Base-by-base conservation (phyloP, 2,888 invertebrate species). In the Pristionchus fissidentatus region DNA sequence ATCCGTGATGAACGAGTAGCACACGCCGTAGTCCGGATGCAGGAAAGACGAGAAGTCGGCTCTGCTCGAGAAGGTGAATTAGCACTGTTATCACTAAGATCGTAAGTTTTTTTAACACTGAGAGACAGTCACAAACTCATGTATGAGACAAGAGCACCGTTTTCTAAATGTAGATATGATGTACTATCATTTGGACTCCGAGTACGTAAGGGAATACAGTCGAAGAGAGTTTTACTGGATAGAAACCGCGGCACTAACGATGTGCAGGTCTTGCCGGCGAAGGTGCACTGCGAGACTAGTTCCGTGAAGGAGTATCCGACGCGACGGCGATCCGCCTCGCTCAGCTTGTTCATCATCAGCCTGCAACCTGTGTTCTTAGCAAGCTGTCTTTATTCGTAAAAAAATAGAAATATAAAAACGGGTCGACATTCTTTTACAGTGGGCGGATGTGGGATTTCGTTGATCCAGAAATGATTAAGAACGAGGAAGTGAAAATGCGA, bases 1-100 rank as follows among this genome's bases (percentile, higher is more conserved):
- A 0, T 55, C 41, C 19, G 26, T 60, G 2, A 19, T 15, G 57
- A 79, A 79, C 4, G 79, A 38, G 41, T 26, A 79, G 57, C 79
- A 79, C 32, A 55, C 60, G 13, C 57, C 57, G 79, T 79, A 79
- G 26, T 57, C 79, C 15, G 79, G 79, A 19, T 79, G 79, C 26
- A 79, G 41, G 60, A 79, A 79, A 8, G 5, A 38, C 1, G 55
- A 57, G 79, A 79, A 79, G 79, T 79, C 57, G 29, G 57, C 15
- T 13, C 79, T 79, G 10, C n/a, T 55, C n/a, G 52, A 52, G 19
- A 52, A 52, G 52, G 19, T 19, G 13, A 52, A 52, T 52, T 52
- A 13, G 52, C 52, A 15, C 52, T 19, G 13, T 15, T 15, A 52
- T 52, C 52, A 52, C 19, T 52, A 15, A 15, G 19, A 52, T 52